Evolutionary conservation across 2,888 invertebrate genomes (phyloP), one percentile per base, ranked within the genome.

Genomic region (Andricus quercusramuli): DNA sequence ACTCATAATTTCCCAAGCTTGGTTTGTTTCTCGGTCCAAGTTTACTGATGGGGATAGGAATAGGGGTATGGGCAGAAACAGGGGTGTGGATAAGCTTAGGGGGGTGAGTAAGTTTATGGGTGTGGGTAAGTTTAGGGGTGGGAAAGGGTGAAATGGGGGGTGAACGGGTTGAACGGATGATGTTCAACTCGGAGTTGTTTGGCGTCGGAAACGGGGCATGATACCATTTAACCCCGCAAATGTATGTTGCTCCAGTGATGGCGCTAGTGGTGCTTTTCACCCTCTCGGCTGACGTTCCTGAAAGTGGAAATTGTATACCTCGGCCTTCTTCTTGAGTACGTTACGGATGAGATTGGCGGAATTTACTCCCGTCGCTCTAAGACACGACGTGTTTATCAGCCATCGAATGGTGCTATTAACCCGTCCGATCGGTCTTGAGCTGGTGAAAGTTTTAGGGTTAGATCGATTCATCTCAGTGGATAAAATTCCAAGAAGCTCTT

Each of bases 201-300:
- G 87, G 84, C 83, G 84, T 83, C 86, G 87, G 89, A 90, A 90
- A 87, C 86, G 85, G 84, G 84, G 83, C 82, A 87, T 84, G 86
- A 87, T 89, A 85, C 86, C 85, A 83, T 88, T 89, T 89, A 89
- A 87, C 89, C 81, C 83, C 79, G 25, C 17, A 64, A n/a, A 70
- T 74, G 47, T 13, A 32, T 8, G 51, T 51, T 6, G 47, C 77
- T 77, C 51, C 29, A 47, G 47, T 65, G 78, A 66, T 66, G 66
- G 32, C 29, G 66, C 29, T 65, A 64, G 25, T 47, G 32, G 47
- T 65, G 78, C 32, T 77, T 44, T 78, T 29, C 22, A 78, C 29
- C 78, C 51, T 29, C 51, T 78, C 66, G 44, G 47, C 20, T 78
- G n/a, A 44, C 32, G 51, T 56, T 74, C 9, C 80, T 76, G 74